Base-by-base conservation (phyloP, 2,888 invertebrate species). In the Rhagium mordax region DNA sequence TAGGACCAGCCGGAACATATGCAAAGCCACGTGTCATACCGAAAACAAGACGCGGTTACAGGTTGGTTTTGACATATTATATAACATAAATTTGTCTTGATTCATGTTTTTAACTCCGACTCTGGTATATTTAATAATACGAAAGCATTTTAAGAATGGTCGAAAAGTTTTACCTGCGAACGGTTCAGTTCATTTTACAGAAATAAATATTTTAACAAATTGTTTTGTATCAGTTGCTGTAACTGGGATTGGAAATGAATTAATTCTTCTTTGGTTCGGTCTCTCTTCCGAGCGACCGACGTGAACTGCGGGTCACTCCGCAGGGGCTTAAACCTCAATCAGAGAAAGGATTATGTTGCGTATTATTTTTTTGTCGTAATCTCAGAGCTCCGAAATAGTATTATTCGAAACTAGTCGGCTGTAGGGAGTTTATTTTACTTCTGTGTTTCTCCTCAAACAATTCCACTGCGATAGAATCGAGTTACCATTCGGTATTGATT, bases 321-420 rank as follows among this genome's bases (percentile, higher is more conserved):
- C n/a, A n/a, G n/a, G 74, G 77, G 53, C 59, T 78, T 8, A 72
- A 69, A 51, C 20, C 61, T 27, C 66, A 72, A 66, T 74, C 66
- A 16, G 72, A 62, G 72, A 72, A 69, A 59, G 29, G 62, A 3
- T 48, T 78, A 47, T n/a, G 41, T 41, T 13, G 41, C 41, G 41
- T 41, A 41, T 41, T 41, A 41, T 41, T 41, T 41, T 29, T 41
- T 41, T 41, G 41, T 41, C 5, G 41, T 41, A 41, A 41, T 41
- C 41, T 41, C 41, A 13, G n/a, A 41, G 41, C 41, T 41, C n/a
- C 4, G 41, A 41, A 41, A 24, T n/a, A 41, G 41, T 41, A 41
- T 41, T 41, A 41, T 41, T 41, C 41, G 41, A 41, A 41, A 41
- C 41, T 41, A 41, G 41, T 41, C 41, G n/a, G n/a, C 41, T 41